Evolutionary conservation across 2,113 vertebrate genomes (phyloP).

Genomic region (Entosphenus tridentatus): DNA sequence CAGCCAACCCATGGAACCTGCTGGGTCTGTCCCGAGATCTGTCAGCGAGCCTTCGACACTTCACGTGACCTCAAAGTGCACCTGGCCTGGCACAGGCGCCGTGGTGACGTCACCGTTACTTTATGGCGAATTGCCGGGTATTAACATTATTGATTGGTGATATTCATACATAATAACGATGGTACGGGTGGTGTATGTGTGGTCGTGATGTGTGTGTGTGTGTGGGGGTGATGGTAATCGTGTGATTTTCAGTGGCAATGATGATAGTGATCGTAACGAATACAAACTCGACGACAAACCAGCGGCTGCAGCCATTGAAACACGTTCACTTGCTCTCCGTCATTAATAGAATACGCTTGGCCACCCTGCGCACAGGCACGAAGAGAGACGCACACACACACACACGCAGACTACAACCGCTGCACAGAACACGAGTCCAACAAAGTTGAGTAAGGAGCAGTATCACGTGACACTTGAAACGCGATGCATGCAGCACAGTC

Average conservation of each 20-base stretch:
- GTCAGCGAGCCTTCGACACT: too few relatives aligned
- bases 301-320: constrained; percentile 62
- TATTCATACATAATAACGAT: too few relatives aligned
- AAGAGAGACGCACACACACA: not conserved
- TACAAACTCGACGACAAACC: constrained; percentile 24
- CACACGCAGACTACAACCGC: not conserved
- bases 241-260: not conserved
- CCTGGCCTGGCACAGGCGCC: too few relatives aligned
- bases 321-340: constrained; percentile 52
- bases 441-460: not conserved
- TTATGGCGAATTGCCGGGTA: too few relatives aligned
- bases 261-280: constrained; percentile 6
- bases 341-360: constrained; percentile 69
- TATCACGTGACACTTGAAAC: not conserved
- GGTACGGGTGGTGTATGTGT: too few relatives aligned
- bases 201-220: not conserved
- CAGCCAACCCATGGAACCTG: too few relatives aligned
- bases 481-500: not conserved
- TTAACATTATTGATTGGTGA: too few relatives aligned
- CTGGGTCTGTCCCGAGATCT: too few relatives aligned
- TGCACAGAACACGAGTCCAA: not conserved
- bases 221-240: not conserved
- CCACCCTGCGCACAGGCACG: constrained; percentile 36
- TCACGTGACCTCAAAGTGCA: too few relatives aligned
- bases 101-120: too few relatives aligned